Base-by-base conservation (phyloP, 2,797 vertebrate genomes). In the Acrocephalus scirpaceus region DNA sequence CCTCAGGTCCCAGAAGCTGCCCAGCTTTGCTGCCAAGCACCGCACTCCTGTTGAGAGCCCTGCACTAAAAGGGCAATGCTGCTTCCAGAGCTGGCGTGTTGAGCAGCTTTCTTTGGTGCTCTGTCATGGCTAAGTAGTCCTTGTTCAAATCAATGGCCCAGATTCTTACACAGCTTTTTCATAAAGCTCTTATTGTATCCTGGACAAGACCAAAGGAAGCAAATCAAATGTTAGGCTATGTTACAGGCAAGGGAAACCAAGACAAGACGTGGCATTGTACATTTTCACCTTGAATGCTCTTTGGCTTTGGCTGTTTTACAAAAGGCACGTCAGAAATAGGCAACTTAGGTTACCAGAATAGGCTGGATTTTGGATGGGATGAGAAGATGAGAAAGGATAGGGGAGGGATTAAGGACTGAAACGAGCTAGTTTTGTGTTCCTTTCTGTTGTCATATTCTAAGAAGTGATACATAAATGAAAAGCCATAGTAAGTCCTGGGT, bases 221-320 rank as follows among this genome's bases (percentile, higher is more conserved):
- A 92, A 88, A 79, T 67, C 30, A 86, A 90, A 71, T 76, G 79
- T 93, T 94, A 92, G 57, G 83, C 79, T 76, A 29, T 82, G 83
- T 88, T 95, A 79, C 64, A 84, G 83, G 73, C 67, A 67, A 44
- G 75, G 45, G 64, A 88, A 88, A 79, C n/a, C 64, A 88, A 92
- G 91, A 86, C 83, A 95, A 95, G 92, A 79, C 0, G 0, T 76
- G 60, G 71, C 70, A 93, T 94, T 95, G 88, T 93, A 58, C 57
- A 22, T 91, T 93, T 90, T 96, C 79, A 74, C 91, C 90, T 96
- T 75, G 66, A 78, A 88, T 92, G 91, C 90, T 93, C 85, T 78
- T 84, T 69, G 89, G 76, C 51, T 93, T 92, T 93, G 90, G 82
- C 93, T 0, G 0, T 72, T 74, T 88, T 75, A 86, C 83, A 96